Evolutionary conservation across 2,113 vertebrate genomes (phyloP).

Genomic region (Oriolus oriolus): DNA sequence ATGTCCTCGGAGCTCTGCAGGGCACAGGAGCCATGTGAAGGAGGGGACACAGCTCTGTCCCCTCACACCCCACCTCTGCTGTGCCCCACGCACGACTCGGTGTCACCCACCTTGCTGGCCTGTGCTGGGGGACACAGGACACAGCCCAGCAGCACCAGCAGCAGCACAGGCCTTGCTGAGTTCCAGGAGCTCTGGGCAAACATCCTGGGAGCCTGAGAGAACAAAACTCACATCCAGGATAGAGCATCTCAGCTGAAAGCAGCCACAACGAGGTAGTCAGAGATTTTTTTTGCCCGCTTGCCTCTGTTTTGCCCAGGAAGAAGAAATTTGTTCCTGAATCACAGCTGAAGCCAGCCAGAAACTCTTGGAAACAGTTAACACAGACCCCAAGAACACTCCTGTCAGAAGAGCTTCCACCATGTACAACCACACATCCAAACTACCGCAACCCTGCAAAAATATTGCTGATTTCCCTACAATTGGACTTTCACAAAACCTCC

Average conservation of each 20-base stretch:
- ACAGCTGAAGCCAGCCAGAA: neutral
- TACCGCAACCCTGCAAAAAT: neutral
- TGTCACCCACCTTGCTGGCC: constrained; percentile 68
- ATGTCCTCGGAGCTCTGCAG: constrained; percentile 89
- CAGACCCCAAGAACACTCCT: neutral
- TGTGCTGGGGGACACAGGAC: constrained; percentile 49
- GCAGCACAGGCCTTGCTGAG: constrained; percentile 16
- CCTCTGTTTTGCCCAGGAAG: neutral
- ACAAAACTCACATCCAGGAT: neutral
- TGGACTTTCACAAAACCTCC: neutral
- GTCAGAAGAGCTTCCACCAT: neutral
- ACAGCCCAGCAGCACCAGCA: constrained; percentile 42
- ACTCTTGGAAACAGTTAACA: neutral
- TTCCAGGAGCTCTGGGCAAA: neutral
- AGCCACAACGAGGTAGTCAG: rapidly evolving
- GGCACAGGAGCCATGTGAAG: neutral
- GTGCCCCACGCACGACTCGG: rapidly evolving
- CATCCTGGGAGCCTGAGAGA: constrained; percentile 31
- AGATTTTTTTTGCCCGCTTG: neutral
- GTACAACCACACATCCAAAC: neutral
- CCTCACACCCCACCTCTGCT: neutral
- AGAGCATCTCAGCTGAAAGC: neutral
- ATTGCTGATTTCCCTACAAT: neutral
- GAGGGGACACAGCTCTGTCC: neutral
- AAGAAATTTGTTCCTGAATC: neutral